Percentiles rank a stretch among this genome's conserved stretches.
These are phyloP conservation scores for Pygoscelis adeliae DNA, from an alignment of 2,113 vertebrate genomes.

Conservation along the genomic window DNA sequence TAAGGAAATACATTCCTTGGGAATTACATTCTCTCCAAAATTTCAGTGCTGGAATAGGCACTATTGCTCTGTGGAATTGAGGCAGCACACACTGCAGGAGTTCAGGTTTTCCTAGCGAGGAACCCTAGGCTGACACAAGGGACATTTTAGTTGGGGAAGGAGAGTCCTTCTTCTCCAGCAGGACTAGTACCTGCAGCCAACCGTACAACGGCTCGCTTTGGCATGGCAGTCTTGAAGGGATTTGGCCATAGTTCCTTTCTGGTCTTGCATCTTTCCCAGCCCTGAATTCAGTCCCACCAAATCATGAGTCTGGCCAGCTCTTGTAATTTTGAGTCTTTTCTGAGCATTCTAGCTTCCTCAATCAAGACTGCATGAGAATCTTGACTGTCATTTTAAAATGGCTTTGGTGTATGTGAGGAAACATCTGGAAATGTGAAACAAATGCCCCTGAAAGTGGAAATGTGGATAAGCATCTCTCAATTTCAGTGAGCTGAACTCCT, in stretches of 20 bases:
- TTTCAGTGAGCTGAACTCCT: not conserved
- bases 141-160: not conserved
- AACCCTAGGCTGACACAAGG: not conserved
- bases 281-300: not conserved
- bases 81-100: not conserved
- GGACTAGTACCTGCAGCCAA: not conserved
- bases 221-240: not conserved
- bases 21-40: not conserved
- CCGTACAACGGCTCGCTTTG: not conserved
- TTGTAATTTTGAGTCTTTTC: not conserved
- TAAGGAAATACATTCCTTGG: not conserved
- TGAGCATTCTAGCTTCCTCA: not conserved
- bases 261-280: not conserved
- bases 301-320: not conserved
- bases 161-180: not conserved
- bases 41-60: not conserved
- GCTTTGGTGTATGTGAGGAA: not conserved
- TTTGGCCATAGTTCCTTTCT: not conserved
- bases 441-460: not conserved
- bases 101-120: not conserved
- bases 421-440: not conserved
- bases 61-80: not conserved
- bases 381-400: not conserved
- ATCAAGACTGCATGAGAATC: not conserved
- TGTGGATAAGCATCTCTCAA: not conserved